phyloP scores from a whole-genome alignment of 2,113 vertebrate species.

The Protobothrops mucrosquamatus region DNA sequence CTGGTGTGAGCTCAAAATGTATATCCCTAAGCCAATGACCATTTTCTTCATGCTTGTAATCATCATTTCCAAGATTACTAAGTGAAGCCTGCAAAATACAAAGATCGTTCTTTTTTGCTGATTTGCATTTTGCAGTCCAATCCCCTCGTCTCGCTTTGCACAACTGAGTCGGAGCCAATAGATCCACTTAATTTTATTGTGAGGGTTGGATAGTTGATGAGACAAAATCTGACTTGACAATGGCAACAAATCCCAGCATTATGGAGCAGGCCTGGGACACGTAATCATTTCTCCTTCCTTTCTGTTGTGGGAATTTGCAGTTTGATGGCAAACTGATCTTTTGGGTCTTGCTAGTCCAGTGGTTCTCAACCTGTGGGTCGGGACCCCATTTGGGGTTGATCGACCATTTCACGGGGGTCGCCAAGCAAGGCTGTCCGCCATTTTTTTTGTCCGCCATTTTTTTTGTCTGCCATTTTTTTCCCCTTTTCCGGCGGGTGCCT shows the following conservation, averaged over 20 bases:
- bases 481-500: too few species aligned
- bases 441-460: too few species aligned
- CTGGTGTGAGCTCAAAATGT: background rate
- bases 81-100: background rate
- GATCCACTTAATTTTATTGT: fast-evolving
- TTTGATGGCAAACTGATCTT: background rate
- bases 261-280: background rate
- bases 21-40: background rate
- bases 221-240: background rate
- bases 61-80: background rate
- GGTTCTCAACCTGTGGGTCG: too few species aligned
- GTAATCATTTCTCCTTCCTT: background rate
- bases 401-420: too few species aligned
- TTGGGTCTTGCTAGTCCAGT: slow-evolving; percentile 10
- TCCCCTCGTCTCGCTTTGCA: background rate
- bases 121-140: background rate
- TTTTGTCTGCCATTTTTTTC: too few species aligned
- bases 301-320: background rate
- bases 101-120: background rate
- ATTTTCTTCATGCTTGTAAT: background rate
- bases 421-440: too few species aligned
- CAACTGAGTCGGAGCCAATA: background rate
- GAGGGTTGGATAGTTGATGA: background rate
- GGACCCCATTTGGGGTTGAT: too few species aligned
- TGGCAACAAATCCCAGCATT: background rate